A percentile compares a stretch with the other conserved stretches of the same genome.
phyloP scores from a whole-genome alignment of 2,797 vertebrate genomes.

The Phaenicophaeus curvirostris region DNA sequence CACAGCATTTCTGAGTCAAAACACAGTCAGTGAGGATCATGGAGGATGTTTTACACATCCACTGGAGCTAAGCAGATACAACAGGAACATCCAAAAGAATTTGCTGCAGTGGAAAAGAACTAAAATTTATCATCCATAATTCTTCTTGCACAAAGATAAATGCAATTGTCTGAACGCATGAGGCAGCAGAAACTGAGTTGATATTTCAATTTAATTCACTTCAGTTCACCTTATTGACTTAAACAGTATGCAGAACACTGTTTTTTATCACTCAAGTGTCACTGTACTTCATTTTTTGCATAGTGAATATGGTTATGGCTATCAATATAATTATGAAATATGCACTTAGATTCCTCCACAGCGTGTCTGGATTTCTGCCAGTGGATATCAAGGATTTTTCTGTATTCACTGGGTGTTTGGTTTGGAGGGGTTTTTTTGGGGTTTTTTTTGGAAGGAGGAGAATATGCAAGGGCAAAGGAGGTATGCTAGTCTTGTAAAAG shows the following conservation, averaged over 20 bases:
- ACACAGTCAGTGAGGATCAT: neutral
- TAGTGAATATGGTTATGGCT: neutral
- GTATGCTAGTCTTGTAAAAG: neutral
- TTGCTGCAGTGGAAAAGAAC: slow-evolving; percentile 5
- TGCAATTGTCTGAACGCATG: slow-evolving; percentile 39
- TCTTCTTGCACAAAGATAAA: slow-evolving; percentile 21
- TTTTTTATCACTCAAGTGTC: slow-evolving; percentile 11
- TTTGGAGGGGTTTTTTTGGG: neutral
- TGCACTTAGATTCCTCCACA: neutral
- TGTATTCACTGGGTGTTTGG: neutral
- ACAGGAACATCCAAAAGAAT: neutral
- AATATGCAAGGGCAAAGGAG: neutral
- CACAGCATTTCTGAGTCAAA: neutral
- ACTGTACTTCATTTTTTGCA: neutral
- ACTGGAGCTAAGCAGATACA: neutral
- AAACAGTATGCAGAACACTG: neutral
- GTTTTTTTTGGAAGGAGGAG: rapidly evolving
- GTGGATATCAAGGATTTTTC: neutral
- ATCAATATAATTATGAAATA: slow-evolving; percentile 9
- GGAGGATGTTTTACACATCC: neutral
- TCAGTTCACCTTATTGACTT: slow-evolving; percentile 25
- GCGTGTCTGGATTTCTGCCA: neutral
- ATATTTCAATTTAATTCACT: slow-evolving; percentile 45
- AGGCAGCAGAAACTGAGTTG: slow-evolving; percentile 27
- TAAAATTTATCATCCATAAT: neutral